Conservation (phyloP, 2,888 invertebrate species). For the Chymomyza fuscimana region DNA sequence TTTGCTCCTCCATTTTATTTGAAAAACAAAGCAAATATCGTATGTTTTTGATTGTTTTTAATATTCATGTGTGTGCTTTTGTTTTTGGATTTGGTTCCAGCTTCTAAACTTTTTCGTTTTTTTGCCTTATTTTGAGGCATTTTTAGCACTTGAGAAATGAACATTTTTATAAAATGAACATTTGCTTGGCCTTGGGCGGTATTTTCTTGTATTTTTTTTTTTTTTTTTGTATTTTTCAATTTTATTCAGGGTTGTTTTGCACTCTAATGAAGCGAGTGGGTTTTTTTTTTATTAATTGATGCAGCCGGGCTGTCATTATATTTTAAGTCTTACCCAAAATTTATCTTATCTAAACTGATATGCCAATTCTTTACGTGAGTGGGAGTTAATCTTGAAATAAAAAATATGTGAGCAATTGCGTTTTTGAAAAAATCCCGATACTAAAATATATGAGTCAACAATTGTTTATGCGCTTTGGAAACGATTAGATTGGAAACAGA, state of each 20-base stretch:
- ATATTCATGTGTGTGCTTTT: slow-evolving; percentile 54
- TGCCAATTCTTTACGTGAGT: neutral
- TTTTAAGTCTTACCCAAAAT: neutral
- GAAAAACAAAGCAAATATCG: slow-evolving; percentile 52
- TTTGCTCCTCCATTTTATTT: neutral
- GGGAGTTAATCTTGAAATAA: neutral
- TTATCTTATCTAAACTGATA: neutral
- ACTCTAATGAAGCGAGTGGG: neutral
- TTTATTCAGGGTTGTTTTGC: neutral
- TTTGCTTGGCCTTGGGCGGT: slow-evolving; percentile 59
- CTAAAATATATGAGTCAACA: neutral
- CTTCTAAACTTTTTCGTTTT: slow-evolving; percentile 8
- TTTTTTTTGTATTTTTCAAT: neutral
- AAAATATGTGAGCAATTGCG: neutral
- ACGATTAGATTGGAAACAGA: neutral
- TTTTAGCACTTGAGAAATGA: slow-evolving; percentile 68
- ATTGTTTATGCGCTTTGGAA: neutral
- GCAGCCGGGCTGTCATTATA: neutral
- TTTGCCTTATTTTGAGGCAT: slow-evolving; percentile 13
- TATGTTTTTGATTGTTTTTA: slow-evolving; percentile 64
- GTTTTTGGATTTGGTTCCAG: slow-evolving; percentile 29
- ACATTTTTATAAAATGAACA: slow-evolving; percentile 66
- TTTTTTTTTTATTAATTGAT: neutral
- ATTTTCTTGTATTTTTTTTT: slow-evolving; percentile 13
- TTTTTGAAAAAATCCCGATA: neutral